A percentile compares a stretch with the other conserved stretches of the same genome.
Conservation (phyloP, 2,113 vertebrate genomes). For the Cephalopterus ornatus region DNA sequence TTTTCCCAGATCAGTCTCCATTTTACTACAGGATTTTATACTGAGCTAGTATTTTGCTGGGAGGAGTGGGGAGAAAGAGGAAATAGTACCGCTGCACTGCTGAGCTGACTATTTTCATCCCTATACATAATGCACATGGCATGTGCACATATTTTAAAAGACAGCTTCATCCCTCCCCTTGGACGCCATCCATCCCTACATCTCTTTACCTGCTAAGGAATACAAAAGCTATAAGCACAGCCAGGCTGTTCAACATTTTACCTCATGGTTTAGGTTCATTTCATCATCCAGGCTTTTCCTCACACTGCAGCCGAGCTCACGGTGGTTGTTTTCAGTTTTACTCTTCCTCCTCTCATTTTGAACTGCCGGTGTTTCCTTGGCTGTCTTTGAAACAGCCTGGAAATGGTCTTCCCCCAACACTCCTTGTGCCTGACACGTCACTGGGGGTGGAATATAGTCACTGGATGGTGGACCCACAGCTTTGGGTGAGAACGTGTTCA, state of each 20-base stretch:
- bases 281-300: background rate
- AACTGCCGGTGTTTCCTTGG: background rate
- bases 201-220: background rate
- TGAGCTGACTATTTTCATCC: background rate
- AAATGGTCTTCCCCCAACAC: background rate
- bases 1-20: background rate
- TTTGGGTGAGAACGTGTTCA: background rate
- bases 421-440: background rate
- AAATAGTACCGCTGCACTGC: background rate
- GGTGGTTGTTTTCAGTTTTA: background rate
- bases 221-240: background rate
- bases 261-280: conserved; percentile 29
- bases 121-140: background rate
- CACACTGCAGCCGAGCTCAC: background rate
- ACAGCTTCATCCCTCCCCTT: background rate
- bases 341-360: background rate
- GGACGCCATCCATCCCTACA: background rate
- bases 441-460: conserved; percentile 28
- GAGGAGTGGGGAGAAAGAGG: background rate
- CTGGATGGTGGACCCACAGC: conserved; percentile 60
- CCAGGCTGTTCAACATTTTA: background rate
- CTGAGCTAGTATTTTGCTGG: background rate
- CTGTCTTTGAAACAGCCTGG: background rate
- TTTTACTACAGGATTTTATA: background rate
- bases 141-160: background rate